A percentile compares a stretch with the other conserved stretches of the same genome.
phyloP scores from a whole-genome alignment of 2,888 invertebrate species.

The Eugnorisma glareosa region DNA sequence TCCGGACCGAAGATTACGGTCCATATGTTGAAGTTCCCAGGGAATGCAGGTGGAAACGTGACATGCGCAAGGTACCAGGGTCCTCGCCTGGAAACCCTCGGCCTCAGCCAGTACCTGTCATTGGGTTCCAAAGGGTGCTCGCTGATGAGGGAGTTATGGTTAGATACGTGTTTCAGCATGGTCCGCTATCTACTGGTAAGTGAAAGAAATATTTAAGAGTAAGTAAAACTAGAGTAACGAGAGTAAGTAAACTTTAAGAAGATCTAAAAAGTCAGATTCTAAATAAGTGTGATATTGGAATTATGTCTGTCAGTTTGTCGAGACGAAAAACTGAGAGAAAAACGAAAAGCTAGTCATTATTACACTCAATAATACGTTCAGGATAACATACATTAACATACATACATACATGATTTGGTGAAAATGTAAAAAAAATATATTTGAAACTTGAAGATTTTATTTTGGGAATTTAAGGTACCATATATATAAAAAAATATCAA shows the following conservation, averaged over 20 bases:
- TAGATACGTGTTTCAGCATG: constrained; percentile 23
- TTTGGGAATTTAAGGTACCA: too few species aligned
- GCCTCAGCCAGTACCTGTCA: constrained; percentile 41
- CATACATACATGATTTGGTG: too few species aligned
- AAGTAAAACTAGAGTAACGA: too few species aligned
- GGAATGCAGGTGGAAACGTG: constrained; percentile 32
- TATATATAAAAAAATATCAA: too few species aligned
- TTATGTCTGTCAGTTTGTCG: neutral
- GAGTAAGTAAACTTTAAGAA: too few species aligned
- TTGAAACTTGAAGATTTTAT: neutral
- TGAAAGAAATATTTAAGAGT: neutral
- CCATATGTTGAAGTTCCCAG: constrained; percentile 16
- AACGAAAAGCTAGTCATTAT: neutral
- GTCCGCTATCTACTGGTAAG: constrained; percentile 55
- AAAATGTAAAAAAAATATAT: too few species aligned
- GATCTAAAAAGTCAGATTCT: neutral
- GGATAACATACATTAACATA: neutral
- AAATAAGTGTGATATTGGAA: neutral
- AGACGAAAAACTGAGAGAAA: too few species aligned
- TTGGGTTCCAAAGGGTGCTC: constrained; percentile 38
- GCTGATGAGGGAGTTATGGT: constrained; percentile 50
- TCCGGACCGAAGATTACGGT: constrained; percentile 64
- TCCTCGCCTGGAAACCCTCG: neutral
- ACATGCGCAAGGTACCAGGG: neutral
- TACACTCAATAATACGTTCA: neutral